Evolutionary conservation across 2,797 vertebrate species (phyloP), one percentile per base, ranked within the genome.

Genomic region (Pseudomugil tenellus): DNA sequence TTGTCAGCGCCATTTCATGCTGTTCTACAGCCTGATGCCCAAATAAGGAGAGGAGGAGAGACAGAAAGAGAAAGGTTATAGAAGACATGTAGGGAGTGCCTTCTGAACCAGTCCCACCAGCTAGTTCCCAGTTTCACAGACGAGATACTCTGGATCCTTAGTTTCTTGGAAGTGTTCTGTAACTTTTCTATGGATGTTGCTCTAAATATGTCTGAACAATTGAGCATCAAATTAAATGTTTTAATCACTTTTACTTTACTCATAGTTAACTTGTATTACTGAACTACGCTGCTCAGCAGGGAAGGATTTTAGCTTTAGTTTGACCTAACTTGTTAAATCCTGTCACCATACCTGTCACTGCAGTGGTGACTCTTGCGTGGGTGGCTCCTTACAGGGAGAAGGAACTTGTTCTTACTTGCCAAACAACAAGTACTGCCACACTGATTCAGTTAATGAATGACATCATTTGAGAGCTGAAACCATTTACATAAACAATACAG

Each of bases 21-120:
- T 25, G 25, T 13, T 4, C 13, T 7, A 0, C 41, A 55, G 35
- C 37, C 19, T 29, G 23, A 63, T 74, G 77, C 58, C 89, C 86
- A 87, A 86, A 81, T 87, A 89, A 83, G 87, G 91, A 84, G 65
- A 76, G 73, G 46, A 70, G 58, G 55, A 25, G 26, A 74, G 65
- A 37, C 4, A 25, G 54, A 70, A 43, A 61, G 21, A 62, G 37
- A 63, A 34, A 55, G 35, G 54, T 66, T 59, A 67, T 49, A 55
- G 62, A 77, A 83, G 64, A 77, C 87, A 53, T 53, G 34, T 55
- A 76, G 76, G 91, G 90, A 70, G 90, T 87, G 88, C 77, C 79
- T 53, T 80, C 67, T 43, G 70, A 94, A 93, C 93, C 87, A 84
- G 93, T 91, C 86, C 65, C 70, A 87, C 92, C 89, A 81, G 91